Evolutionary conservation across 1,140 invertebrate genomes (phyloP).

Genomic region (Nephila pilipes): DNA sequence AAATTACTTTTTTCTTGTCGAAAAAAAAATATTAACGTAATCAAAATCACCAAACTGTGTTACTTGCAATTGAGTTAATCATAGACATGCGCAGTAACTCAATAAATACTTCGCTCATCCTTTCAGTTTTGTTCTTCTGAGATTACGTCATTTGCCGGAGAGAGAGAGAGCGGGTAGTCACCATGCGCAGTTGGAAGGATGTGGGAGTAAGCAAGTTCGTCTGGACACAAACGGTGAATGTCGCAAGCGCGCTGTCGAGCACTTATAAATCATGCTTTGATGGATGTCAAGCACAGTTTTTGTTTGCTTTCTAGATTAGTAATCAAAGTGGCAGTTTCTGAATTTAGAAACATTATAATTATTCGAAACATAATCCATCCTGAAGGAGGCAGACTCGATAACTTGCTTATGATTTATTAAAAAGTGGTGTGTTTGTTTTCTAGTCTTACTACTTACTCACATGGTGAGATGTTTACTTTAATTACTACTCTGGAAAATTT

Average conservation of each 20-base stretch:
- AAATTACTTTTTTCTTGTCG: neutral
- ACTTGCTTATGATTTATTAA: neutral
- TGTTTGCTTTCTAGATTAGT: neutral
- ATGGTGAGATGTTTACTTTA: conserved; percentile 9
- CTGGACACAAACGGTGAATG: neutral
- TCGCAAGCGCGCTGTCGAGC: neutral
- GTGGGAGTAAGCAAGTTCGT: conserved; percentile 13
- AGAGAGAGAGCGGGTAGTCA: neutral
- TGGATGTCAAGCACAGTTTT: neutral
- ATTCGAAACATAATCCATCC: neutral
- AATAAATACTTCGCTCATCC: neutral
- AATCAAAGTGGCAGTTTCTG: neutral
- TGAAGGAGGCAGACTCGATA: neutral
- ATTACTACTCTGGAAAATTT: neutral
- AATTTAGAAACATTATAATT: neutral
- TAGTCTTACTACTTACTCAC: neutral
- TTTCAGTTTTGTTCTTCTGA: neutral
- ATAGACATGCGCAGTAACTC: neutral
- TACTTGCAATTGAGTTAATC: neutral
- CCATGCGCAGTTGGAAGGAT: neutral
- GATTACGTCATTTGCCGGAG: conserved; percentile 21
- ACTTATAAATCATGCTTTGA: neutral
- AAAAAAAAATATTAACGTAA: neutral
- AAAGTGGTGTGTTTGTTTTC: neutral
- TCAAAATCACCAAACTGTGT: neutral